Base-by-base conservation (phyloP, 2,797 vertebrate genomes). In the Amphiprion clarkii region DNA sequence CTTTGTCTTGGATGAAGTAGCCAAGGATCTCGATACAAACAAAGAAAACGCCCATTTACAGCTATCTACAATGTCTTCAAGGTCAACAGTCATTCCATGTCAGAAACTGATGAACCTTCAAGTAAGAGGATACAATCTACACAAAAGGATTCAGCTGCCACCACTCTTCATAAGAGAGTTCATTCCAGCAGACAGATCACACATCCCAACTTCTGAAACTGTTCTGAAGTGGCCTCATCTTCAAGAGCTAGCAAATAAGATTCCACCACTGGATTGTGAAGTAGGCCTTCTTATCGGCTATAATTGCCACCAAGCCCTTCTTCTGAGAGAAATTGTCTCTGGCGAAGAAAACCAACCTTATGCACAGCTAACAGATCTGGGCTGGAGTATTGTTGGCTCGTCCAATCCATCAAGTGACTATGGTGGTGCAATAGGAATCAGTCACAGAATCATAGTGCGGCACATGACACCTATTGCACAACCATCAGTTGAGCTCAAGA, bases 201-300 rank as follows among this genome's bases (percentile, higher is more conserved):
- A 65, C 23, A 69, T 64, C 23, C 59, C 65, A 14, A 65, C 60
- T 13, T 59, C 71, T 2, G 33, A 60, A 21, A 74, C 66, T 2
- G 52, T 78, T 42, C 27, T 39, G 29, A 78, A 58, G 40, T 87
- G 71, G 85, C 63, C 76, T 74, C 71, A 88, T n/a, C 25, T 87
- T 0, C 40, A 89, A 55, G 40, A 80, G 16, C 6, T 87, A 1
- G 36, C 21, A 8, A 62, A 82, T 5, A 83, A 68, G 27, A 75
- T 87, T 19, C 52, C 77, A 27, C 74, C 63, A 19, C 4, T 82
- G 3, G 67, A 76, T 1, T 88, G 71, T 6, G 42, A 85, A 70
- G 65, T 65, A 23, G 65, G 59, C 2, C 31, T 66, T 19, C 12
- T 75, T 0, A 70, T 56, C 0, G 7, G 56, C 5, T 76, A 69